phyloP scores from a whole-genome alignment of 2,888 invertebrate species.

The Lysandra coridon region DNA sequence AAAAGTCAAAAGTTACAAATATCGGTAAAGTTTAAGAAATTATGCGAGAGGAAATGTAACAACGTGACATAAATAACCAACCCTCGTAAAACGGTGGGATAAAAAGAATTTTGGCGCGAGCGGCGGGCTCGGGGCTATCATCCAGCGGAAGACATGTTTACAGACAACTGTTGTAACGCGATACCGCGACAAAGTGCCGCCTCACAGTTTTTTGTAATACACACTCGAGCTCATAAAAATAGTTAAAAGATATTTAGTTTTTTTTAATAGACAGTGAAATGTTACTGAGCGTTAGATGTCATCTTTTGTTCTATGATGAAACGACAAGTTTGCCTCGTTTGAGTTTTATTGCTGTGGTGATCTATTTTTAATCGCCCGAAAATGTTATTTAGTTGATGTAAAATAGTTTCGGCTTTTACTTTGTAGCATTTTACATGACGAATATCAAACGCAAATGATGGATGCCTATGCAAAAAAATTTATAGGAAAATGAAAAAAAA shows the following conservation, averaged over 20 bases:
- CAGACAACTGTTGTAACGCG: conserved; percentile 71
- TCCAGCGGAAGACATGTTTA: conserved; percentile 77
- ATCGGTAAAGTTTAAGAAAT: neutral
- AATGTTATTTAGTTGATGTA: conserved; percentile 35
- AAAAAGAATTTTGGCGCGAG: conserved; percentile 62
- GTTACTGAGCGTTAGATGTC: conserved; percentile 78
- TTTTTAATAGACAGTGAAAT: conserved; percentile 79
- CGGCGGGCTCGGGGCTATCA: conserved; percentile 57
- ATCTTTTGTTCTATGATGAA: conserved; percentile 79
- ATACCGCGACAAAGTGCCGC: conserved; percentile 77
- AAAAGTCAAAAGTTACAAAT: no score
- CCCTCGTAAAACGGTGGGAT: conserved; percentile 40
- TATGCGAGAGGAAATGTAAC: conserved; percentile 26
- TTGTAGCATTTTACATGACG: conserved; percentile 5
- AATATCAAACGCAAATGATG: neutral
- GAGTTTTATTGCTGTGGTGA: conserved; percentile 65
- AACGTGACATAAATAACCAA: conserved; percentile 40
- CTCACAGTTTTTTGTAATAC: conserved; percentile 74
- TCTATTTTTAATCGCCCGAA: conserved; percentile 68
- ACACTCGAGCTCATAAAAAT: conserved; percentile 78
- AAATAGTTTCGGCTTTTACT: neutral
- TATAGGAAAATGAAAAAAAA: neutral
- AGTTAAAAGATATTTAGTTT: conserved; percentile 75
- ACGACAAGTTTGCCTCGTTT: conserved; percentile 67
- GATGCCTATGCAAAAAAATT: neutral